Base-by-base conservation (phyloP, 2,113 vertebrate genomes). In the Gadus chalcogrammus region DNA sequence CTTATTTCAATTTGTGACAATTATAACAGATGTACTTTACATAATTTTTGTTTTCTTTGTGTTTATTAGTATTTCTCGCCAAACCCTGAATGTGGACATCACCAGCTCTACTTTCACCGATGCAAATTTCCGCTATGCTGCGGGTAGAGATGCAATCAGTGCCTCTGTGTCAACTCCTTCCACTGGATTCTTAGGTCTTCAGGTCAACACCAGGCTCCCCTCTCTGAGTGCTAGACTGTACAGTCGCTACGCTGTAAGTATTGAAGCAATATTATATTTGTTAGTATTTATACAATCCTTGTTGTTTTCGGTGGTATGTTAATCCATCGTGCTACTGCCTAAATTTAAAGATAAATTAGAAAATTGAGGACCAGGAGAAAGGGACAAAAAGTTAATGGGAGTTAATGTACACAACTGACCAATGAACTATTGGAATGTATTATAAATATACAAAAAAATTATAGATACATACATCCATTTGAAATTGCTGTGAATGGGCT, bases 81-180 rank as follows among this genome's bases (percentile, higher is more conserved):
- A 86, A 65, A 88, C 73, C 1, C 11, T 86, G 65, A 90, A 77
- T 48, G 78, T 97, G 61, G 91, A 94, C 65, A 87, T 98, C 88
- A 91, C 74, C 76, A 97, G 95, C 80, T 91, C 93, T 65, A 81
- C 84, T 17, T 94, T 97, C 82, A 93, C 93, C 4, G 90, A 96
- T 28, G 1, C 91, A 61, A 91, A 84, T 24, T 20, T 91, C 65
- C 88, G 77, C n/a, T 92, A 88, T 70, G 73, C 75, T 68, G 78
- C 81, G 62, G 64, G 79, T n/a, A 53, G 65, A 15, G 84, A 77
- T 16, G 83, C 59, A 7, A 0, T 89, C 16, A 91, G 74, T 0
- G 82, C 80, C 38, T 93, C 91, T 0, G 38, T 93, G 31, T 92
- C 90, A 35, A 93, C 87, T 58, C 91, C 95, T 17, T 89, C 91